Evolutionary conservation across 2,113 vertebrate species (phyloP), one percentile per base, ranked within the genome.

Genomic region (Semnornis frantzii): DNA sequence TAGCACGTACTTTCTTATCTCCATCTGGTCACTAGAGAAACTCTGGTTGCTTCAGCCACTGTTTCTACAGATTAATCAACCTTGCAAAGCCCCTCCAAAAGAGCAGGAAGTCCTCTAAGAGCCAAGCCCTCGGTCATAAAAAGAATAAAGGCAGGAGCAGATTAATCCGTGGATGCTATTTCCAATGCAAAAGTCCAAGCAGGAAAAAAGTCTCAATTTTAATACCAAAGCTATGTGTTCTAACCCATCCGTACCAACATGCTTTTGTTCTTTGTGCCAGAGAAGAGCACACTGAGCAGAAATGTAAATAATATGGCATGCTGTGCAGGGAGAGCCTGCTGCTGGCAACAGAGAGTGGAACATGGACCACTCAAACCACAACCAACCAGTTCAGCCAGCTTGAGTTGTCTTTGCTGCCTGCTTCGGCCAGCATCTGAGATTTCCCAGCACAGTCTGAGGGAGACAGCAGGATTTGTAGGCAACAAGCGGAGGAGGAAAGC

Each of bases 151-250:
- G 77, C 87, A 95, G 87, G 90, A 94, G 87, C 28, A 96, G 94
- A 95, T 96, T 91, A 94, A 96, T 94, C 89, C 82, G 92, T 94
- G 80, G 65, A 87, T 92, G 89, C 73, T 93, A 68, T 94, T 97
- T 95, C 95, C 87, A 94, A 92, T 87, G 81, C 85, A 95, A 85
- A 82, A 92, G 37, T 93, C 94, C 75, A 87, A 80, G 83, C 81
- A 85, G 85, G 76, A 80, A 80, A 84, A 77, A 80, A 93, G 21
- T 60, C 68, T 46, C 55, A 10, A 31, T 89, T 95, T 93, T 93
- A 89, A 88, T 91, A 92, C 90, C 81, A 93, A 96, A 96, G 79
- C 82, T 93, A 42, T 63, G 76, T 50, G 15, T 68, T 90, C 73
- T 83, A 52, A 82, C 79, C 90, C 85, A 65, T 87, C 91, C 80